Evolutionary conservation across 2,888 invertebrate species (phyloP), one percentile per base, ranked within the genome.

Genomic region (Drosophila flavopinicola): DNA sequence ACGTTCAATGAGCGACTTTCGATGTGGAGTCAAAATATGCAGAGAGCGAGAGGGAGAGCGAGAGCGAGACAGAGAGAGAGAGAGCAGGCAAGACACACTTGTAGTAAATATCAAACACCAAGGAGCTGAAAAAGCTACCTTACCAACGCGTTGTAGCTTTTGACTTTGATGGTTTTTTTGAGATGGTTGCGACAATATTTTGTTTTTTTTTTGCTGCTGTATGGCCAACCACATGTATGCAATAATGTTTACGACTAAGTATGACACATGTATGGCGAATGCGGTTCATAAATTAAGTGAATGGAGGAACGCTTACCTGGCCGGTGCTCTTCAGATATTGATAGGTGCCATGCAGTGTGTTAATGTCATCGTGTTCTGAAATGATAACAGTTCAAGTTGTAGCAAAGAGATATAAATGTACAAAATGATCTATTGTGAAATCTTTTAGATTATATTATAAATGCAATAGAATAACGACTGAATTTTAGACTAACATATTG

Each of bases 281-380:
- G 75, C 64, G 35, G 15, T 38, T 42, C 35, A 56, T 45, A 45
- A 25, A 48, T 48, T 13, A 11, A 65, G 41, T 44, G n/a, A n/a
- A n/a, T 38, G 17, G n/a, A 33, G 1, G 38, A 25, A 87, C 2
- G n/a, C 91, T 92, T 90, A 94, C 93, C 92, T 93, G 93, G 48
- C 93, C 93, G n/a, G 93, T 93, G 85, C 93, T 93, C 84, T 93
- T 93, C 25, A 94, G 88, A 64, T 93, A 92, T 87, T 93, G 92
- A 68, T 90, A 91, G 33, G 91, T 91, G 70, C 90, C 90, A 47
- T 91, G 91, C 27, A 91, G 78, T 7, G 90, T 88, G 41, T 91
- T 91, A 17, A 89, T 86, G 63, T 90, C 90, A 27, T 83, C 86
- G 52, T 87, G 85, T 64, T 88, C 91, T 91, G 78, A 32, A 69